Base-by-base conservation (phyloP, 2,797 vertebrate species). In the Ctenochaetus hawaiiensis region DNA sequence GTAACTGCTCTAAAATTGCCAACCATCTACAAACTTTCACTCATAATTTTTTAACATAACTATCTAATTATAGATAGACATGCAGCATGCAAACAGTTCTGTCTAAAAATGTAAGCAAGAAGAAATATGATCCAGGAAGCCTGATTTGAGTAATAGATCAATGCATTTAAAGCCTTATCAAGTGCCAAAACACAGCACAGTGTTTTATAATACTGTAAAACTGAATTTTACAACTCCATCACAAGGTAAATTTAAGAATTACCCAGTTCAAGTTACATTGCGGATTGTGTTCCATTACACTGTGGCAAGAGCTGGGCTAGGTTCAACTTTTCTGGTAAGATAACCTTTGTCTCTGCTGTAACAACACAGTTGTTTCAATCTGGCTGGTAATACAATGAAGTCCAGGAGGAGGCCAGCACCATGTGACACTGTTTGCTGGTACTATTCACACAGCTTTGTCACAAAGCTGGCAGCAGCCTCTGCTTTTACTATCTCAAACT, bases 311-410 rank as follows among this genome's bases (percentile, higher is more conserved):
- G 34, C 57, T 23, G 54, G 49, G 48, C 49, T 53, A 65, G 26
- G 49, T 72, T 77, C 61, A 72, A 18, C 43, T 57, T 59, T 22
- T 23, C 58, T 16, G 8, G 26, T 54, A 68, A 52, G 49, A 69
- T n/a, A 3, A 53, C 60, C 75, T 66, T 69, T 77, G 56, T 62
- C 65, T 73, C 64, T 47, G 47, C 67, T 49, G 9, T 67, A 61
- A 67, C 77, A 80, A 66, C 63, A 81, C 11, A 37, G 53, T 82
- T 61, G 72, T 75, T 75, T 85, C 64, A 76, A 82, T 83, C 75
- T 78, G 72, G 67, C 74, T 70, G 47, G 6, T 78, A 39, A 67
- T 51, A 81, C 76, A 77, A 82, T 78, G 64, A 77, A 82, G 67
- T 62, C 75, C 16, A 84, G 67, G 69, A 77, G 62, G 30, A 70